These are phyloP conservation scores for Plagiodera versicolora DNA, from an alignment of 2,888 invertebrate species.

Conservation along the genomic window DNA sequence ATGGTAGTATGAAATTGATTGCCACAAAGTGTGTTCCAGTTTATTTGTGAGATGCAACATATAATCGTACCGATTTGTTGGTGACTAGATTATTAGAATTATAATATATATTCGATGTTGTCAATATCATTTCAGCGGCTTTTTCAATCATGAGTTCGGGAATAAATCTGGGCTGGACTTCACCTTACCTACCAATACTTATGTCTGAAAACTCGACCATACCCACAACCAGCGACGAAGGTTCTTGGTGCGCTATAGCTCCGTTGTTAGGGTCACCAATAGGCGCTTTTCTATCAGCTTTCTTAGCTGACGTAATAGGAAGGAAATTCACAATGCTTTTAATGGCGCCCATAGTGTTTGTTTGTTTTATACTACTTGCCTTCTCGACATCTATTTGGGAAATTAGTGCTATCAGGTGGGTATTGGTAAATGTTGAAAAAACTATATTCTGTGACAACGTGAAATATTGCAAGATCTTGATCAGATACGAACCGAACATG, in stretches of 20 bases:
- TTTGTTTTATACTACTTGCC: constrained; percentile 65
- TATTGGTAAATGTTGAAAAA: too few species aligned
- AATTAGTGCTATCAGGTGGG: constrained; percentile 53
- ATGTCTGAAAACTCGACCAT: constrained; percentile 55
- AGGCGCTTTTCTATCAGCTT: constrained; percentile 64
- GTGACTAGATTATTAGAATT: too few species aligned
- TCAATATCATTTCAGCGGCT: constrained; percentile 44
- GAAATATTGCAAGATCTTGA: too few species aligned
- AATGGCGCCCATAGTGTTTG: constrained; percentile 53
- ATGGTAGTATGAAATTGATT: too few species aligned
- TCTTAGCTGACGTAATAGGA: constrained; percentile 66
- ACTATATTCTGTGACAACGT: too few species aligned
- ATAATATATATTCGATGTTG: too few species aligned
- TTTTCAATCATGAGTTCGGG: constrained; percentile 46
- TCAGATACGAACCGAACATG: too few species aligned
- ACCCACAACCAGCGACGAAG: constrained; percentile 57
- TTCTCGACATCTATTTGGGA: constrained; percentile 60
- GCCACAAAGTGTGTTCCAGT: too few species aligned
- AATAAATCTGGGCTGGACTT: constrained; percentile 60
- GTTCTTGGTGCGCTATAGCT: constrained; percentile 67
- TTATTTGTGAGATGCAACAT: too few species aligned
- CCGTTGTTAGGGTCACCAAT: constrained; percentile 67
- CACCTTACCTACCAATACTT: constrained; percentile 60
- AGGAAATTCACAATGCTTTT: constrained; percentile 56
- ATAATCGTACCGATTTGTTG: too few species aligned